Base-by-base conservation (phyloP, 1,140 invertebrate genomes). In the Adelges cooleyi region DNA sequence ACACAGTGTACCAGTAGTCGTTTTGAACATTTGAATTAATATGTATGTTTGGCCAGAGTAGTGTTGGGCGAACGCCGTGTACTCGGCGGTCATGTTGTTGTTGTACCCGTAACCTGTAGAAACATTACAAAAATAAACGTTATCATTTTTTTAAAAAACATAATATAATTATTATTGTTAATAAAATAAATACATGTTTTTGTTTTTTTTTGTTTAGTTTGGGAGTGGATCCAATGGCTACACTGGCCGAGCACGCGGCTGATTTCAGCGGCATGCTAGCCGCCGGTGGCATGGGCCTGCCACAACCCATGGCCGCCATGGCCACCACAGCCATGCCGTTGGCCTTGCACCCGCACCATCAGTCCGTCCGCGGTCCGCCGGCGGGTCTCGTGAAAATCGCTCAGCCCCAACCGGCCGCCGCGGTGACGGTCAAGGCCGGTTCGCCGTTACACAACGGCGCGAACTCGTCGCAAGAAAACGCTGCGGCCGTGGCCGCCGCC, bases 191-290 rank as follows among this genome's bases (percentile, higher is more conserved):
- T n/a, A n/a, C n/a, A n/a, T 23, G 6, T 15, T 23, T 33, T 65
- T 33, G 29, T 54, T 6, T 3, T 2, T 38, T 65, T 22, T 51
- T 56, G 68, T 69, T n/a, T 66, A 72, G 71, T 66, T 69, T 72
- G 69, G 71, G 71, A 56, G 68, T 72, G 70, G 71, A 72, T 50
- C 68, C 67, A 42, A 69, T 72, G 67, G 70, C 69, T 38, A 68
- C 70, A 20, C 36, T 72, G 23, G 69, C 69, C 20, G 71, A 72
- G 33, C 69, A 69, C 62, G 70, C 70, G 59, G 68, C 70, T 4
- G 68, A 69, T 50, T 68, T 70, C 13, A 70, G 69, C 51, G 67
- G 69, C 22, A 51, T 70, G 53, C 15, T 70, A n/a, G 54, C 67
- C n/a, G 68, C 66, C 0, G 48, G 69, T 4, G 67, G 68, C 20